Evolutionary conservation across 2,888 invertebrate genomes (phyloP).

Genomic region (Ptychoptera albimana): DNA sequence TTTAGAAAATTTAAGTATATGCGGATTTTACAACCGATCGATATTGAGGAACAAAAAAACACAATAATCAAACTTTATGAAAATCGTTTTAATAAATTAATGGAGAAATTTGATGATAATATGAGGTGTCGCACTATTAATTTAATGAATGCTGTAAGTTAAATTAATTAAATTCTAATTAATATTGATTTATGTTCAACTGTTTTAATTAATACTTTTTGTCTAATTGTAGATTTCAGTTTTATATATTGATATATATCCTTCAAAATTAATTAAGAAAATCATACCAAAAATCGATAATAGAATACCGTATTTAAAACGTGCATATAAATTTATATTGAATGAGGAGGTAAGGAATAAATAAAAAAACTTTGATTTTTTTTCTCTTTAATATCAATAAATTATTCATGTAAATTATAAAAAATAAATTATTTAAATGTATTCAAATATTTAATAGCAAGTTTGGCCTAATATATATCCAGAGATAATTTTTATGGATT

Average conservation of each 20-base stretch:
- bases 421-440: neutral
- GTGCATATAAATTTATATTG: slow-evolving; percentile 23
- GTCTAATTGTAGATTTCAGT: neutral
- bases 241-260: slow-evolving; percentile 15
- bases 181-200: neutral
- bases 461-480: slow-evolving; percentile 26
- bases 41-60: slow-evolving; percentile 24
- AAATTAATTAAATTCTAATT: slow-evolving; percentile 6
- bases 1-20: slow-evolving; percentile 23
- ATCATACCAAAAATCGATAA: slow-evolving; percentile 22
- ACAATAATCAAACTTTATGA: slow-evolving; percentile 17
- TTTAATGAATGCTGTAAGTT: slow-evolving; percentile 23
- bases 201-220: neutral
- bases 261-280: slow-evolving; percentile 25
- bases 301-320: slow-evolving; percentile 17
- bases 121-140: slow-evolving; percentile 24
- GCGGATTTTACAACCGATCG: slow-evolving; percentile 22
- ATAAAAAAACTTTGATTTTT: neutral
- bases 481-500: slow-evolving; percentile 31
- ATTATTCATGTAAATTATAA: neutral
- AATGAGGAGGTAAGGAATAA: slow-evolving; percentile 26
- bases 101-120: slow-evolving; percentile 18
- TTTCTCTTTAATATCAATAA: neutral
- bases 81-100: slow-evolving; percentile 12
- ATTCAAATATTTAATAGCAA: slow-evolving; percentile 17